Base-by-base conservation (phyloP, 2,113 vertebrate genomes). In the Balaenoptera acutorostrata region DNA sequence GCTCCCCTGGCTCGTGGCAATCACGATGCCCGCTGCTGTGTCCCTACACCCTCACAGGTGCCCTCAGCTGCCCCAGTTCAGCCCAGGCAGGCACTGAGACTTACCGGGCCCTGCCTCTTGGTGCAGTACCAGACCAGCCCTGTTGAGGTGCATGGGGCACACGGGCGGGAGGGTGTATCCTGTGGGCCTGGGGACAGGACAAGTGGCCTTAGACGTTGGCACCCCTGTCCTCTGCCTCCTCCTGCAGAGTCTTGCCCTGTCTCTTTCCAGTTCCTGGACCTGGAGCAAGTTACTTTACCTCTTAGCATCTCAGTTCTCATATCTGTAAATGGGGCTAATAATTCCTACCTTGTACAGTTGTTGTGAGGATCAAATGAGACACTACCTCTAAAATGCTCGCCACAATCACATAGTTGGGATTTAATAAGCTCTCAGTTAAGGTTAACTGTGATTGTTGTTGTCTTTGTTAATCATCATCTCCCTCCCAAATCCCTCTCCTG, bases 1-100 rank as follows among this genome's bases (percentile, higher is more conserved):
- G 64, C 90, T 97, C 96, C 97, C 98, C 94, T 95, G 96, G 92
- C 96, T 97, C 44, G n/a, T 97, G 98, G 97, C 98, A 97, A 96
- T 98, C 97, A 97, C 17, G 3, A 96, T 87, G 97, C 96, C 98
- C 44, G 18, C 82, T 96, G 90, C 77, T 97, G 39, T 21, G 72
- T 85, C 95, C 96, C 88, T 66, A 74, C 61, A 94, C 88, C 95
- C 96, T 93, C 96, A 64, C 94, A 96, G 95, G 96, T 97, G 94
- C 96, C 96, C 93, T 96, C 92, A 44, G 93, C 93, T 94, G 83
- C 64, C 93, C 92, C 78, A 89, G 74, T 52, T 52, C 23, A 20
- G 69, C 72, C 55, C 36, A 57, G 93, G 15, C 69, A 71, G 88
- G 57, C 46, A 77, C 29, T 31, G 20, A 2, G 3, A 66, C n/a